Evolutionary conservation across 1,140 invertebrate species (phyloP).

Genomic region (Capitella teleta): DNA sequence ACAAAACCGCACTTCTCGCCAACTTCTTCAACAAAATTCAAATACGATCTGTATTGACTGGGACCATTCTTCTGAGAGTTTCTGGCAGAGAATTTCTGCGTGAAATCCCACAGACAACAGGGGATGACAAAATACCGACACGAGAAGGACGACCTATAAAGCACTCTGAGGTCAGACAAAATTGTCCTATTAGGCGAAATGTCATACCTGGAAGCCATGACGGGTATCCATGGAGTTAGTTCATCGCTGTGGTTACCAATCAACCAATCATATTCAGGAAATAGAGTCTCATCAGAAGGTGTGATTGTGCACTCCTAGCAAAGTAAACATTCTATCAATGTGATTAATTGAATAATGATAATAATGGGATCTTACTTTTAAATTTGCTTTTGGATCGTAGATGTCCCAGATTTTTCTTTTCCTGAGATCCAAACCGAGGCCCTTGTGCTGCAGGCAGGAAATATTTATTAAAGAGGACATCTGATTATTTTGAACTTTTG

Average conservation of each 20-base stretch:
- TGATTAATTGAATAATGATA: not conserved
- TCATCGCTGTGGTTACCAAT: conserved; percentile 99
- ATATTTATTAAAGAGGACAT: too few relatives aligned
- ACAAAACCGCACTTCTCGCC: conserved; percentile 64
- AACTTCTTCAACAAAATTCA: conserved; percentile 62
- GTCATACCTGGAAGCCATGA: conserved; percentile 61
- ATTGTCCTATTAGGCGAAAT: not conserved
- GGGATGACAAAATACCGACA: conserved; percentile 78
- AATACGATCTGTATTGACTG: conserved; percentile 66
- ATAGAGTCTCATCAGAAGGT: conserved; percentile 58
- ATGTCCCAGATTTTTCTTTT: conserved; percentile 80
- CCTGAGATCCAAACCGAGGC: conserved; percentile 79
- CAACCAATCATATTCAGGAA: conserved; percentile 74
- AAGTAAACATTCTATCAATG: conserved; percentile 3
- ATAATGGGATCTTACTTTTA: not conserved
- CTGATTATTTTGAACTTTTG: too few relatives aligned
- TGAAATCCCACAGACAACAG: conserved; percentile 86
- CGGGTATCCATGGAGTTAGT: conserved; percentile 92
- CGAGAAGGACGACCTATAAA: conserved; percentile 41
- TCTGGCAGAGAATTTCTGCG: conserved; percentile 69
- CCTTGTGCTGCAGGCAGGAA: conserved; percentile 48
- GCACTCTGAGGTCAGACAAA: not conserved
- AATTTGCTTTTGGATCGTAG: conserved; percentile 7
- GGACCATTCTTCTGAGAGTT: conserved; percentile 17
- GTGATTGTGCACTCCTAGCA: conserved; percentile 49